Evolutionary conservation across 2,797 vertebrate species (phyloP).

Genomic region (Centroberyx gerrardi): DNA sequence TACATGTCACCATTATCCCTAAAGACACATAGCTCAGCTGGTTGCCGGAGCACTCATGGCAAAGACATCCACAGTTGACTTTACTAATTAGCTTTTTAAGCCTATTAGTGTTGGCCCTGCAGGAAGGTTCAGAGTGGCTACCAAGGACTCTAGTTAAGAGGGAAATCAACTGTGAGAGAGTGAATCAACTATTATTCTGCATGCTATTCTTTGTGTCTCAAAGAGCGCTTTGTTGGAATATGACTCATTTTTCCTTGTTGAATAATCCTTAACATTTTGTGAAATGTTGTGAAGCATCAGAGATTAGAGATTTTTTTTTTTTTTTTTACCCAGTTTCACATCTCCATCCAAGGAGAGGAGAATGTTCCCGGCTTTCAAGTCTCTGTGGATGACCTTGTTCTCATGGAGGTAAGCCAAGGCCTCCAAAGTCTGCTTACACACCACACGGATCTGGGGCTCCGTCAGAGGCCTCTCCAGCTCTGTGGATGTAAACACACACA

Average conservation of each 20-base stretch:
- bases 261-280: constrained; percentile 19
- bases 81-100: constrained; percentile 55
- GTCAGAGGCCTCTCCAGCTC: constrained; percentile 97
- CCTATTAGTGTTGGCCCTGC: constrained; percentile 43
- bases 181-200: constrained; percentile 30
- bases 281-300: constrained; percentile 1
- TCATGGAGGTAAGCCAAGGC: constrained; percentile 96
- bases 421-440: constrained; percentile 96
- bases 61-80: constrained; percentile 36
- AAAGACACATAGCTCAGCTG: constrained; percentile 46
- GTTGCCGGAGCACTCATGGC: constrained; percentile 25
- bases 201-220: constrained; percentile 3
- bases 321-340: constrained; percentile 93
- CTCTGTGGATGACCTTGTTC: constrained; percentile 98
- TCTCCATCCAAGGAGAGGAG: constrained; percentile 96
- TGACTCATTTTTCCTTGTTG: constrained; percentile 1
- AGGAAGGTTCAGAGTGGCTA: constrained; percentile 35
- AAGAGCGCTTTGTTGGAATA: neutral
- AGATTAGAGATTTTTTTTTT: constrained; percentile 32
- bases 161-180: constrained; percentile 17
- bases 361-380: constrained; percentile 98
- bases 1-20: constrained; percentile 2
- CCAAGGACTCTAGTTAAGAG: constrained; percentile 14
- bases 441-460: constrained; percentile 97
- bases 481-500: constrained; percentile 70